These are phyloP conservation scores for Sylvilagus bachmani DNA, from an alignment of 2,113 vertebrate species.

Conservation along the genomic window DNA sequence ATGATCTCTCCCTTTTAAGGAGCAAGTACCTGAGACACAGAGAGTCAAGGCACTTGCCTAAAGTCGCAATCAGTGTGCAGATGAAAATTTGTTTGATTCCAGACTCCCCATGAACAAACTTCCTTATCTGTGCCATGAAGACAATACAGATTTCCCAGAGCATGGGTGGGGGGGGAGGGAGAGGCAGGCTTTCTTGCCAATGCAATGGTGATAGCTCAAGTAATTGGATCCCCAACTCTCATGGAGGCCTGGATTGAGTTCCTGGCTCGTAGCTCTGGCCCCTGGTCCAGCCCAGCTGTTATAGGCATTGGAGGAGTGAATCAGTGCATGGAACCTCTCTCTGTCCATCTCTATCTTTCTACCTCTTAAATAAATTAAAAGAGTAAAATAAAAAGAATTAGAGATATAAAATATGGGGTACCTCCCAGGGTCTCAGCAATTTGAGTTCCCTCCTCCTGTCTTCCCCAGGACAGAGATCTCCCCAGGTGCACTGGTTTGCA, in stretches of 20 bases:
- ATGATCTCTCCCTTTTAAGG: constrained; percentile 6
- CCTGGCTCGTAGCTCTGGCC: no score
- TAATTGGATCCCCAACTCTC: no score
- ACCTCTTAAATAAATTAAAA: no score
- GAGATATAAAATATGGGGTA: no score
- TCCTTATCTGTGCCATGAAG: neutral
- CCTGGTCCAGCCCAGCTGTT: no score
- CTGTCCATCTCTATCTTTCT: no score
- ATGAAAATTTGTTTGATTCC: neutral
- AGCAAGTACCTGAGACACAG: neutral
- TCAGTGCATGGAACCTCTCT: neutral
- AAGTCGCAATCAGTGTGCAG: neutral
- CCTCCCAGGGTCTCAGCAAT: neutral
- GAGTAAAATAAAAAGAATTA: neutral
- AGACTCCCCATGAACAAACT: neutral
- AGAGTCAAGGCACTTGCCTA: neutral
- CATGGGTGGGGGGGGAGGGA: no score
- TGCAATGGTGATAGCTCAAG: no score
- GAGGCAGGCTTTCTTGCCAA: no score
- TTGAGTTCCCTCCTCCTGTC: neutral
- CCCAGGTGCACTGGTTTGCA: neutral
- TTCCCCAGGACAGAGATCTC: neutral
- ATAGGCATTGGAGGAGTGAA: neutral
- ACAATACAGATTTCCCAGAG: neutral
- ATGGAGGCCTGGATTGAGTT: no score